Evolutionary conservation across 2,888 invertebrate species (phyloP), one percentile per base, ranked within the genome.

Genomic region (Acanthosepion lycidas): DNA sequence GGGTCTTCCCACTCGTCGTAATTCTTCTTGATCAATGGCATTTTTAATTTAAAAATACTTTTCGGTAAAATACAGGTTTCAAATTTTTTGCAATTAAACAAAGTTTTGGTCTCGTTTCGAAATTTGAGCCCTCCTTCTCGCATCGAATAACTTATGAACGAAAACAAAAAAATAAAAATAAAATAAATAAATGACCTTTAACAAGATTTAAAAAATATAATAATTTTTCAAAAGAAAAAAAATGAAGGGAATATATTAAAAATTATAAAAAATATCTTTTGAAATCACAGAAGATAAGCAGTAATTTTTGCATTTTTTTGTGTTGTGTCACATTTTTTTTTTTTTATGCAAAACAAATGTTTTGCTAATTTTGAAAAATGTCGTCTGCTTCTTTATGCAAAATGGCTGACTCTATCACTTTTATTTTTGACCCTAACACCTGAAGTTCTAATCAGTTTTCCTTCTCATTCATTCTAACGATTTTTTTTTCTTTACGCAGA

Each of bases 261-360:
- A 78, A 33, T 78, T 78, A 9, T 20, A n/a, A 78, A 78, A 78
- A n/a, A 78, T 78, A n/a, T 78, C n/a, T n/a, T n/a, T 78, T 78
- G n/a, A 78, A 78, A 78, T 78, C n/a, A 78, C 15, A 78, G 78
- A n/a, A n/a, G 78, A 78, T 78, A n/a, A n/a, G 78, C n/a, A n/a
- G n/a, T 78, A 20, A 2, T 78, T 78, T 78, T 78, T 12, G 2
- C n/a, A 15, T n/a, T n/a, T 78, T n/a, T n/a, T 15, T 33, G 1
- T 9, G 20, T n/a, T 4, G n/a, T 78, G 20, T 78, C 8, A n/a
- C n/a, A 33, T n/a, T n/a, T n/a, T n/a, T n/a, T n/a, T 78, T 78
- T n/a, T 78, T n/a, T 9, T 78, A 78, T 78, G 78, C 78, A 78
- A n/a, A 78, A n/a, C 12, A 78, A n/a, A 12, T 78, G 12, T 78